A percentile compares a stretch with the other conserved stretches of the same genome.
These are phyloP conservation scores for Meloidogyne chitwoodi DNA, from an alignment of 1,140 invertebrate species.

Conservation along the genomic window DNA sequence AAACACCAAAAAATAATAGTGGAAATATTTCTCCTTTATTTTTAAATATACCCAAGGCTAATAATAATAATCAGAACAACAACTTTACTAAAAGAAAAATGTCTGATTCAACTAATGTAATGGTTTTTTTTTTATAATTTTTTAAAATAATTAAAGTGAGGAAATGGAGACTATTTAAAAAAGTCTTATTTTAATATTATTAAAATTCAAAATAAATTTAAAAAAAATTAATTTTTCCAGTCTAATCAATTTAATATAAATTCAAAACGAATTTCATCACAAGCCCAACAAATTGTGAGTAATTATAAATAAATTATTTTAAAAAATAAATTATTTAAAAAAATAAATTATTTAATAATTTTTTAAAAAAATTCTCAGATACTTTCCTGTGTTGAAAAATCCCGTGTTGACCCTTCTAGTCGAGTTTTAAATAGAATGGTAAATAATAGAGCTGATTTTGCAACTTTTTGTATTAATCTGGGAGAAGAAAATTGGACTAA, in stretches of 20 bases:
- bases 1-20: not conserved
- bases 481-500: slow-evolving; percentile 32
- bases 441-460: slow-evolving; percentile 47
- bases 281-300: not conserved
- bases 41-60: not conserved
- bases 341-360: too few relatives aligned
- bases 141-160: too few relatives aligned
- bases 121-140: too few relatives aligned
- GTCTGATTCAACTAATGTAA: not conserved
- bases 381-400: slow-evolving; percentile 48
- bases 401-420: slow-evolving; percentile 37
- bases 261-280: not conserved
- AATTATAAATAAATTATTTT: too few relatives aligned
- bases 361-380: too few relatives aligned
- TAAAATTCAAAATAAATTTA: not conserved
- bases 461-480: slow-evolving; percentile 37
- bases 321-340: too few relatives aligned
- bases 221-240: not conserved
- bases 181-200: too few relatives aligned
- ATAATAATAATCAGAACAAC: not conserved
- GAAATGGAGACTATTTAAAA: too few relatives aligned
- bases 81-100: not conserved
- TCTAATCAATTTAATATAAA: not conserved
- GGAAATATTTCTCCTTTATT: not conserved
- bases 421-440: slow-evolving; percentile 43